Percentiles rank a stretch among this genome's conserved stretches.
These are phyloP conservation scores for Pteromalus puparum DNA, from an alignment of 1,140 invertebrate species.

Conservation along the genomic window DNA sequence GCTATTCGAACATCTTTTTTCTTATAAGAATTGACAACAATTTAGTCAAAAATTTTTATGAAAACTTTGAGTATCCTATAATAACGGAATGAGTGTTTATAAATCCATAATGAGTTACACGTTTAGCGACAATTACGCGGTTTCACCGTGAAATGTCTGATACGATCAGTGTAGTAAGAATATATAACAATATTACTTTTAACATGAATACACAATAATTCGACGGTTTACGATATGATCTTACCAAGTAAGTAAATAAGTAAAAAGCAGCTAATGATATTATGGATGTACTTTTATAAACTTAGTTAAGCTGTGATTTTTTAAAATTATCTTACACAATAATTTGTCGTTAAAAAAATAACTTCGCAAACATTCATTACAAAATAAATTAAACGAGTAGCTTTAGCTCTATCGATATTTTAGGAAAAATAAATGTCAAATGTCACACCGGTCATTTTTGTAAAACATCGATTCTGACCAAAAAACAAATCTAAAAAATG, in stretches of 20 bases:
- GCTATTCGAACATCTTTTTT: neutral
- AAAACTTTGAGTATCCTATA: constrained; percentile 2
- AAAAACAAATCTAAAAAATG: neutral
- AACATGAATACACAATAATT: neutral
- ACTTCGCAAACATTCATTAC: neutral
- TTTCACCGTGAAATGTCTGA: constrained; percentile 5
- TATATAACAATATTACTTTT: constrained; percentile 21
- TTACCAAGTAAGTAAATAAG: neutral
- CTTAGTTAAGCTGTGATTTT: neutral
- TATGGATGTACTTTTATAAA: neutral
- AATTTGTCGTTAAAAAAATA: neutral
- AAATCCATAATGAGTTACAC: constrained; percentile 6
- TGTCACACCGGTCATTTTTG: neutral
- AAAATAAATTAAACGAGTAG: neutral
- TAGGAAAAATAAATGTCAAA: neutral
- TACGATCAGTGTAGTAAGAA: constrained; percentile 14
- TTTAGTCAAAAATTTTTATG: constrained; percentile 2
- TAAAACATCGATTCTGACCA: neutral
- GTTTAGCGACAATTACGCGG: constrained; percentile 19
- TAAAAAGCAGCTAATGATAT: neutral
- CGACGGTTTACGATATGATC: neutral
- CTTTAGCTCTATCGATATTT: neutral
- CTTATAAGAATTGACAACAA: constrained; percentile 5
- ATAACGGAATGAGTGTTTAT: constrained; percentile 40
- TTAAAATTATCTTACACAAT: neutral